phyloP scores from a whole-genome alignment of 2,888 invertebrate genomes.

The Lissocephala sabroskyi region DNA sequence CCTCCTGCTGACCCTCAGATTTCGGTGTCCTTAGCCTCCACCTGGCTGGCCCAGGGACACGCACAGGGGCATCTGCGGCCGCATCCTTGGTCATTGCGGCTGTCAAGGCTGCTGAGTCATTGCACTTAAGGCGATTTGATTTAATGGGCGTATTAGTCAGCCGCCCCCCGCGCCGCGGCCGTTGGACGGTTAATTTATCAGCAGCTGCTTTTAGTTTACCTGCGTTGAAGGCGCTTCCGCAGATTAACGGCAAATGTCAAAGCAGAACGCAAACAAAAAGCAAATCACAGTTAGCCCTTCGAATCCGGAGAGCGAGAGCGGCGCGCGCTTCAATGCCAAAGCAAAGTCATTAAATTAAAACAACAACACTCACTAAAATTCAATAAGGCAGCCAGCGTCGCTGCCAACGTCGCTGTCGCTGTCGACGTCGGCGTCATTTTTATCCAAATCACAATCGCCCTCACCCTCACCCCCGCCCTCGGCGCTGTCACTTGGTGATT shows the following conservation, averaged over 20 bases:
- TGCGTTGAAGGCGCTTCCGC: not conserved
- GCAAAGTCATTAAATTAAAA: slow-evolving; percentile 62
- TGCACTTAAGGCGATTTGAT: too few relatives aligned
- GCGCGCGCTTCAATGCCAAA: slow-evolving; percentile 44
- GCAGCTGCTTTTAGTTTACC: too few relatives aligned
- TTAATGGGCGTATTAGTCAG: too few relatives aligned
- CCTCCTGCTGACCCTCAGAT: not conserved
- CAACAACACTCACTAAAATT: slow-evolving; percentile 65
- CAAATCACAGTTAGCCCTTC: slow-evolving; percentile 45
- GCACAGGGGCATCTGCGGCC: too few relatives aligned
- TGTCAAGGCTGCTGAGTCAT: slow-evolving; percentile 1
- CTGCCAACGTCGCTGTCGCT: slow-evolving; percentile 6
- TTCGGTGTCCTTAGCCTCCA: not conserved
- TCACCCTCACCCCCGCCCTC: too few relatives aligned
- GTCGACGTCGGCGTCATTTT: too few relatives aligned
- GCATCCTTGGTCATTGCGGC: slow-evolving; percentile 1
- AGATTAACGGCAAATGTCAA: too few relatives aligned
- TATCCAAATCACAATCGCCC: too few relatives aligned
- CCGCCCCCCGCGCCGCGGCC: slow-evolving; percentile 20
- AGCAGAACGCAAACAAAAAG: too few relatives aligned
- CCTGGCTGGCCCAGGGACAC: not conserved
- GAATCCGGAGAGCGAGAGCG: slow-evolving; percentile 15
- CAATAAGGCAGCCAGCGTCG: slow-evolving; percentile 47
- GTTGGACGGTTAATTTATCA: not conserved
- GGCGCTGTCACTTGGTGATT: slow-evolving; percentile 2